Base-by-base conservation (phyloP, 2,797 vertebrate genomes). In the Pangasius larnaudii region DNA sequence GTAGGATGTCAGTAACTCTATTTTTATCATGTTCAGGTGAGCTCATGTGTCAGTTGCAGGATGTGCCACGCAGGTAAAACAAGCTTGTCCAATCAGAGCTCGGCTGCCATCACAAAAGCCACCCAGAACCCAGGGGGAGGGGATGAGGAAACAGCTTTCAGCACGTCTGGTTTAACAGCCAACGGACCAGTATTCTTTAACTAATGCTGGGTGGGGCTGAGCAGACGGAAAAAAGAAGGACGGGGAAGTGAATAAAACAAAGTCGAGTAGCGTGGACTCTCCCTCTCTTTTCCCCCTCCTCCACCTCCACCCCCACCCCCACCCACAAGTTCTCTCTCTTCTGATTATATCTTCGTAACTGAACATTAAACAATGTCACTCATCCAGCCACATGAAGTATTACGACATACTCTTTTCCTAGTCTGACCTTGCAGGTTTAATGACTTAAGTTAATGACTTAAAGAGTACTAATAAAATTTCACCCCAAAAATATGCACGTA, bases 101-200 rank as follows among this genome's bases (percentile, higher is more conserved):
- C 49, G 86, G 88, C 82, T 89, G 59, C 87, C 92, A 93, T 90
- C 93, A 95, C 94, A 95, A 95, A 92, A 95, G 94, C 88, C 88
- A 88, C 84, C 89, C 27, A 61, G 89, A 92, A 93, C 91, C 91
- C 58, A 46, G 91, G 89, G 94, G 95, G 94, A 93, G 94, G 95
- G 95, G 94, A 94, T 91, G 91, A 93, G 93, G 95, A 95, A 96
- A 93, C 86, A 27, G 86, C 91, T 93, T 92, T 94, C 92, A 92
- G 94, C 92, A 93, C 82, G 92, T 96, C 95, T 94, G 95, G 95
- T 96, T 95, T 94, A 96, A 95, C 96, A 92, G 91, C 94, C 95
- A 95, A 95, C 94, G 24, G 89, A 94, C 95, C 92, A 92, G 93
- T 95, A 94, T 95, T 96, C 94, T 96, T 92, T 93, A 91, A 91